Percentiles rank a stretch among this genome's conserved stretches.
phyloP scores from a whole-genome alignment of 2,797 vertebrate genomes.

The Melanotaenia nigrans region DNA sequence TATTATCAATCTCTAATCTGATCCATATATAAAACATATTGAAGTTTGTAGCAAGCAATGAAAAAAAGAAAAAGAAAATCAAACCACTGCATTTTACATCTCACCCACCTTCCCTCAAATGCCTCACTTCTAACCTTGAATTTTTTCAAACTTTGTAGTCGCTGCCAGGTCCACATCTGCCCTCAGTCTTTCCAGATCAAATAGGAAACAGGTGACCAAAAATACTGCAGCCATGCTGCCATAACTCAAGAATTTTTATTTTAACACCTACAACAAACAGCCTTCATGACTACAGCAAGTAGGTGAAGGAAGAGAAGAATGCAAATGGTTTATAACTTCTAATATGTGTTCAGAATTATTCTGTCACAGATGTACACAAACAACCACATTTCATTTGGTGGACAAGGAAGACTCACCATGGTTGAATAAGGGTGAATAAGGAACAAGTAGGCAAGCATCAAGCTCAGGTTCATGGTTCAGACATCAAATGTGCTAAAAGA shows the following conservation, averaged over 20 bases:
- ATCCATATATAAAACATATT: background rate
- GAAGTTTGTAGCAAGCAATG: no score
- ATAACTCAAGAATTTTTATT: background rate
- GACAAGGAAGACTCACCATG: slow-evolving; percentile 60
- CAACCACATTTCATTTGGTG: background rate
- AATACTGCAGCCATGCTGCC: slow-evolving; percentile 31
- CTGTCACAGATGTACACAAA: background rate
- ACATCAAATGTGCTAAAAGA: slow-evolving; percentile 19
- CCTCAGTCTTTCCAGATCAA: slow-evolving; percentile 36
- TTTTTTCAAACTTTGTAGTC: slow-evolving; percentile 65
- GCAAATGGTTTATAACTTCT: background rate
- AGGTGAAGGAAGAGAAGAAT: background rate
- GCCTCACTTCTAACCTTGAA: slow-evolving; percentile 24
- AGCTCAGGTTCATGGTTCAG: slow-evolving; percentile 56
- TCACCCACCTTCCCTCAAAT: slow-evolving; percentile 1
- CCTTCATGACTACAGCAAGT: background rate
- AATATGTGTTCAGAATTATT: background rate
- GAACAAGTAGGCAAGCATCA: slow-evolving; percentile 58
- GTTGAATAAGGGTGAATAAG: slow-evolving; percentile 51
- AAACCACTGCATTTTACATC: background rate
- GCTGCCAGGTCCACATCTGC: slow-evolving; percentile 71
- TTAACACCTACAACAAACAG: slow-evolving; percentile 18
- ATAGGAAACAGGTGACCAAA: slow-evolving; percentile 61
- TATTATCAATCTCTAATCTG: slow-evolving; percentile 2
- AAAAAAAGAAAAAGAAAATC: background rate